Evolutionary conservation across 2,888 invertebrate species (phyloP), one percentile per base, ranked within the genome.

Genomic region (Macrosiphum euphorbiae): DNA sequence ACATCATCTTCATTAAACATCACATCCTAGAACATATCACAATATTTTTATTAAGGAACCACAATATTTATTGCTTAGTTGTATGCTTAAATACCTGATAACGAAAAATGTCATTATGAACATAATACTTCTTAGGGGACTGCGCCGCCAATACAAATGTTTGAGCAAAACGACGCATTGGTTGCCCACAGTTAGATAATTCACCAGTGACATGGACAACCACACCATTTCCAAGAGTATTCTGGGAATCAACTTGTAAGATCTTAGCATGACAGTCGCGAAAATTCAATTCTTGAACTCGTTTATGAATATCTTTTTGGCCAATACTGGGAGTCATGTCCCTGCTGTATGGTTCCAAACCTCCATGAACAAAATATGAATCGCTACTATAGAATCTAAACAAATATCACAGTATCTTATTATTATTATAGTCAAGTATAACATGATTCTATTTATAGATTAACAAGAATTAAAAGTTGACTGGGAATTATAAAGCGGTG

Each of bases 141-240:
- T 99, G 99, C 94, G 98, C 98, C 94, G 98, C 99, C 96, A 99
- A 96, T 94, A 99, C 99, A 96, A 99, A 98, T 0, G 99, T 99
- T 96, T 99, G 99, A 96, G 99, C 99, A 96, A 99, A 99, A 94
- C 99, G 98, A 50, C 99, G 97, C 99, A 99, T 99, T 93, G 99
- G 99, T 96, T 98, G 98, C 28, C 99, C 99, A 95, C 98, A 98
- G 96, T 99, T 99, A 94, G 99, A 99, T 95, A 99, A 96, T 96
- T 99, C 99, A 94, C 99, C 99, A 95, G 99, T 98, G 95, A 99
- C 99, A 97, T 99, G 99, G 95, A 99, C 98, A 95, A 99, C 99
- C 95, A 99, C 99, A 94, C 99, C 99, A 96, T 98, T 98, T 95
- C 98, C 98, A 94, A 99, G 97, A 91, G 99, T 99, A 55, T 98